Conservation (phyloP, 1,140 invertebrate genomes). For the Lethrus apterus region DNA sequence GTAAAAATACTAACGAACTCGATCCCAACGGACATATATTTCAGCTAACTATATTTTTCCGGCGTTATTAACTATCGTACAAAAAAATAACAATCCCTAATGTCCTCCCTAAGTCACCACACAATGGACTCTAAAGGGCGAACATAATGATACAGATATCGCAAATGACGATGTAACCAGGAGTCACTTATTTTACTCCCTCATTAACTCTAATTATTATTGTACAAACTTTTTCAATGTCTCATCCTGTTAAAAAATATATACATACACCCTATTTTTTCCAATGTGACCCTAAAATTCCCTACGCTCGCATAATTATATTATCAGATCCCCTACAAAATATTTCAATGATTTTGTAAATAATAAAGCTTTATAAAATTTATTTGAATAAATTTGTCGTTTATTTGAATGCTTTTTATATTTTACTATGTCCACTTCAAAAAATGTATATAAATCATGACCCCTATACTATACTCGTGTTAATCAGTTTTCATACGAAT, state of each 20-base stretch:
- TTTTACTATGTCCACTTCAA: no score
- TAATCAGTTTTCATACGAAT: no score
- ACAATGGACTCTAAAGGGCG: slow-evolving; percentile 14
- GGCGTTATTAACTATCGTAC: not conserved
- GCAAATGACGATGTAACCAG: slow-evolving; percentile 18
- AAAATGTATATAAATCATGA: no score
- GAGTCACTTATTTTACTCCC: slow-evolving; percentile 14
- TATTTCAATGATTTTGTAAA: not conserved
- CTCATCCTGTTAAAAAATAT: no score
- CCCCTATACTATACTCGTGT: no score
- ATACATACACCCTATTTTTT: not conserved
- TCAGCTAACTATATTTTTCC: slow-evolving; percentile 16
- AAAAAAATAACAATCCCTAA: slow-evolving; percentile 13
- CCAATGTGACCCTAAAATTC: not conserved
- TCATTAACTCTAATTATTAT: slow-evolving; percentile 18
- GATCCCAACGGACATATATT: slow-evolving; percentile 4
- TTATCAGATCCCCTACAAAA: not conserved
- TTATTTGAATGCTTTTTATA: slow-evolving; percentile 3
- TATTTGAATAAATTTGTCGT: not conserved
- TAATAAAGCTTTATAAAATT: not conserved
- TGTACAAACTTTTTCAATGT: slow-evolving; percentile 8
- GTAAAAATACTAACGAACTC: no score
- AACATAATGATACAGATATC: slow-evolving; percentile 17
- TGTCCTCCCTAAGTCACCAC: not conserved
- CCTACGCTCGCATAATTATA: not conserved